These are phyloP conservation scores for Furcifer pardalis DNA, from an alignment of 2,797 vertebrate genomes.

Conservation along the genomic window DNA sequence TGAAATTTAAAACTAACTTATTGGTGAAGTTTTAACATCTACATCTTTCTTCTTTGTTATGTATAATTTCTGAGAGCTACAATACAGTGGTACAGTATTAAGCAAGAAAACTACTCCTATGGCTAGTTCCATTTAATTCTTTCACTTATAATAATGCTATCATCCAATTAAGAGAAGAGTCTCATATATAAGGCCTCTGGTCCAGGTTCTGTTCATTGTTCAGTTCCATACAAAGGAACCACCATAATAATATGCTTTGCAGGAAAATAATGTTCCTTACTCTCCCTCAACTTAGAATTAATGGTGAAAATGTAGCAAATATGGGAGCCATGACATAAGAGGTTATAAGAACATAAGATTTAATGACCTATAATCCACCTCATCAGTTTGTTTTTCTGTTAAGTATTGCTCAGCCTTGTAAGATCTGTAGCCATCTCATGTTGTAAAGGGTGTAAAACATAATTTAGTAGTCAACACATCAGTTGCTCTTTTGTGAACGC, in stretches of 20 bases:
- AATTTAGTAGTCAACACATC: background rate
- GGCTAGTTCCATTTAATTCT: slow-evolving; percentile 8
- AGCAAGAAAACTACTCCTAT: background rate
- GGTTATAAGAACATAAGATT: background rate
- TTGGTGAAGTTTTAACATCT: slow-evolving; percentile 16
- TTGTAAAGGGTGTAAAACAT: background rate
- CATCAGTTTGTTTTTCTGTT: background rate
- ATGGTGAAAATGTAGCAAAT: background rate
- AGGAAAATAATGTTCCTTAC: background rate
- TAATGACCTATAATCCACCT: background rate
- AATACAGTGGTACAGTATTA: slow-evolving; percentile 9
- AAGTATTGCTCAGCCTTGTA: background rate
- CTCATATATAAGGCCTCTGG: background rate
- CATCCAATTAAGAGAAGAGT: slow-evolving; percentile 11
- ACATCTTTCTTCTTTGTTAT: slow-evolving; percentile 31
- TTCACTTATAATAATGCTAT: rapidly evolving
- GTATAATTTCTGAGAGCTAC: slow-evolving; percentile 9
- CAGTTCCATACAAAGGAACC: background rate
- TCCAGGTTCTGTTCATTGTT: background rate
- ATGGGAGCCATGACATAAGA: background rate
- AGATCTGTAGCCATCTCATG: background rate
- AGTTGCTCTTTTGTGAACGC: too few relatives aligned
- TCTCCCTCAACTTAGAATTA: background rate
- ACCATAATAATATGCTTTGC: background rate
- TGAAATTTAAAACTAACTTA: slow-evolving; percentile 11